A percentile compares a stretch with the other conserved stretches of the same genome.
Evolutionary conservation across 2,113 vertebrate species (phyloP).

Genomic region (Maccullochella peelii): DNA sequence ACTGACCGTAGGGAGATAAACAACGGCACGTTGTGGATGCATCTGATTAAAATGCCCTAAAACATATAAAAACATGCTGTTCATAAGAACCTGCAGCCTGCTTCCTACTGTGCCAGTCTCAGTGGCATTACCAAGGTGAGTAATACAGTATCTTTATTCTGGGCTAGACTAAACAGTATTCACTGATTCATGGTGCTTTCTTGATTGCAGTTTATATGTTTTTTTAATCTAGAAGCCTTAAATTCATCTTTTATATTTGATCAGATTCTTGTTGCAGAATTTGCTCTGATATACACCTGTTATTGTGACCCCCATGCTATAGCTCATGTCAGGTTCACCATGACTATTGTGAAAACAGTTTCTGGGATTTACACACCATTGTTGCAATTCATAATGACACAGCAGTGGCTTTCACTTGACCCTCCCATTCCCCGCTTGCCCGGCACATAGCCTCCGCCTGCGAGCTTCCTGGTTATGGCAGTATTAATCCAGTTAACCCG

Average conservation of each 20-base stretch:
- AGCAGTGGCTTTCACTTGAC: conserved; percentile 78
- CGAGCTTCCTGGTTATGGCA: conserved; percentile 83
- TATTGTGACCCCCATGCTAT: conserved; percentile 38
- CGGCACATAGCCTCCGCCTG: conserved; percentile 1
- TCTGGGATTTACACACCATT: conserved; percentile 82
- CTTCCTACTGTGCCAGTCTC: conserved; percentile 7
- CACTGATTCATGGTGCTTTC: not conserved
- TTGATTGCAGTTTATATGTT: not conserved
- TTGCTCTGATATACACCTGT: conserved; percentile 29
- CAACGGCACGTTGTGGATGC: not conserved
- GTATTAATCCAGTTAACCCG: conserved; percentile 47
- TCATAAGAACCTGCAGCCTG: conserved; percentile 46
- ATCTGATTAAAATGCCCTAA: conserved; percentile 30
- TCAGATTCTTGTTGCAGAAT: not conserved
- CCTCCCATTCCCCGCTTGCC: conserved; percentile 69
- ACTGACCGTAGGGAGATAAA: conserved; percentile 5
- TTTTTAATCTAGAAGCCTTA: not conserved
- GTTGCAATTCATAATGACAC: conserved; percentile 83
- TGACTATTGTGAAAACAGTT: conserved; percentile 75
- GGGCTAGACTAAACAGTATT: not conserved
- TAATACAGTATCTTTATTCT: not conserved
- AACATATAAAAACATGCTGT: conserved; percentile 45
- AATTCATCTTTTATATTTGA: not conserved
- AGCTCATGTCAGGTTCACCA: conserved; percentile 57
- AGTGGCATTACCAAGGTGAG: conserved; percentile 52